A percentile compares a stretch with the other conserved stretches of the same genome.
Evolutionary conservation across 1,140 invertebrate species (phyloP).

Genomic region (Temnothorax longispinosus): DNA sequence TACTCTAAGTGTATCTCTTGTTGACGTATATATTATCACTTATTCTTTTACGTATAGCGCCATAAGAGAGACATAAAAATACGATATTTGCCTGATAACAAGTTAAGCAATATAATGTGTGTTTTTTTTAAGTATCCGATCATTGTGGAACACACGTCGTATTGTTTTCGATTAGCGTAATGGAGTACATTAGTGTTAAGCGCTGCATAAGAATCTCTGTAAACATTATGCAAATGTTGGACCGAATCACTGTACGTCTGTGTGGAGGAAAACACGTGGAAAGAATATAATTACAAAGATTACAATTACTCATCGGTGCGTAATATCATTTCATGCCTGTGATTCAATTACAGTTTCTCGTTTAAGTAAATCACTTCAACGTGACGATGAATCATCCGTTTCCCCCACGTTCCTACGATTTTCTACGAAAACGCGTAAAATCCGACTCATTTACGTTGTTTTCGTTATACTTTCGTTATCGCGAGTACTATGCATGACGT

Average conservation of each 20-base stretch:
- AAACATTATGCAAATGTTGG: constrained; percentile 21
- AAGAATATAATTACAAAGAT: constrained; percentile 15
- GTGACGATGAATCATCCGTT: constrained; percentile 25
- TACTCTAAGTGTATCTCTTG: not conserved
- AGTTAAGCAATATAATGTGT: not conserved
- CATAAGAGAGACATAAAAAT: not conserved
- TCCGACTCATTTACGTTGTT: constrained; percentile 3
- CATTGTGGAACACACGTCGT: not conserved
- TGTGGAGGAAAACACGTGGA: not conserved
- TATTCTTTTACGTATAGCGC: not conserved
- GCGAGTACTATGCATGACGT: not conserved
- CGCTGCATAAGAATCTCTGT: constrained; percentile 62
- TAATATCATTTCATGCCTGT: constrained; percentile 11
- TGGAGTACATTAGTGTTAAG: constrained; percentile 14
- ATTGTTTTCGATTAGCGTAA: constrained; percentile 28
- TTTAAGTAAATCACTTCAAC: constrained; percentile 7
- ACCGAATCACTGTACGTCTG: not conserved
- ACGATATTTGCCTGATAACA: not conserved
- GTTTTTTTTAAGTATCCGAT: not conserved
- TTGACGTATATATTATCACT: not conserved
- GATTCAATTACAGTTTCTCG: constrained; percentile 36
- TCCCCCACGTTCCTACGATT: not conserved
- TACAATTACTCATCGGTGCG: constrained; percentile 25
- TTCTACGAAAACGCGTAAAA: constrained; percentile 27
- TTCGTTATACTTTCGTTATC: not conserved